Evolutionary conservation across 2,113 vertebrate species (phyloP).

Genomic region (Anoura caudifer): DNA sequence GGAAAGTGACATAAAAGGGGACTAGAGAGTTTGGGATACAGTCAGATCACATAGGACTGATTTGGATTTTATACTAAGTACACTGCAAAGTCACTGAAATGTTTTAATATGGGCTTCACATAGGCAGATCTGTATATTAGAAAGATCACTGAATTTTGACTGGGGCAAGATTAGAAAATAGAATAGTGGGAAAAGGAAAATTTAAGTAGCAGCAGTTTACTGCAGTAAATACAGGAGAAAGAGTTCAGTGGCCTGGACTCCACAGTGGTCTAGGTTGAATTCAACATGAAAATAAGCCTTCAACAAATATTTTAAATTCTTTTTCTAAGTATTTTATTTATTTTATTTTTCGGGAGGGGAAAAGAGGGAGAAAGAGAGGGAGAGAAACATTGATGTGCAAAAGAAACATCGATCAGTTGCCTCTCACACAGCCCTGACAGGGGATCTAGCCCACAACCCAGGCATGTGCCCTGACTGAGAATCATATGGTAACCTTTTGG

Average conservation of each 20-base stretch:
- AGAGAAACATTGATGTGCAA: too few species aligned
- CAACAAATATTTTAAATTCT: too few species aligned
- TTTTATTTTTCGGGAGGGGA: too few species aligned
- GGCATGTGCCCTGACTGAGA: too few species aligned
- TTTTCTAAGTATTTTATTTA: too few species aligned
- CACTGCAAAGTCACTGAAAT: not conserved
- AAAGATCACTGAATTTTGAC: not conserved
- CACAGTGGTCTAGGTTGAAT: not conserved
- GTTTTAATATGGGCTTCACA: constrained; percentile 5
- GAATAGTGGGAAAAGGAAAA: not conserved
- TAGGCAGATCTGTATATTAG: not conserved
- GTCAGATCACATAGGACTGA: not conserved
- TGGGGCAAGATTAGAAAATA: not conserved
- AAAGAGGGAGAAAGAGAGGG: too few species aligned
- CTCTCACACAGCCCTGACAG: too few species aligned
- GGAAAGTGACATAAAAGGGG: not conserved
- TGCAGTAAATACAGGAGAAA: not conserved
- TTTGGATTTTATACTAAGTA: not conserved
- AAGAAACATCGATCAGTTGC: too few species aligned
- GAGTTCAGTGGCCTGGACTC: not conserved
- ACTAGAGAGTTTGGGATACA: not conserved
- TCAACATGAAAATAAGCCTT: not conserved
- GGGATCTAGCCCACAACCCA: too few species aligned
- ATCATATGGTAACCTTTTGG: too few species aligned
- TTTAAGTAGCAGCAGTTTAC: not conserved